phyloP scores from a whole-genome alignment of 2,888 invertebrate genomes.

The Dynastes tityus region DNA sequence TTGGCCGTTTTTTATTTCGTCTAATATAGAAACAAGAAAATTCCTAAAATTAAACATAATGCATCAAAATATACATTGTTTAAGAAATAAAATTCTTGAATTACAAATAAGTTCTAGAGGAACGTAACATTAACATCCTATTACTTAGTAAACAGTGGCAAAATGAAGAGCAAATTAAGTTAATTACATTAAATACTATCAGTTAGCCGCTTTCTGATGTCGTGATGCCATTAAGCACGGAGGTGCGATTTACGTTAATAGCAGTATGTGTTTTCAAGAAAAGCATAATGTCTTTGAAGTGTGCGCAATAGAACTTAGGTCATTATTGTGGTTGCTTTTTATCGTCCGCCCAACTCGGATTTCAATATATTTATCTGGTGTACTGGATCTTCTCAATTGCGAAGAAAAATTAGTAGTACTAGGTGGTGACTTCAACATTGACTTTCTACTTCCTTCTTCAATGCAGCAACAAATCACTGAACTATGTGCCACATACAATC shows the following conservation, averaged over 20 bases:
- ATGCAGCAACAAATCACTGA: background rate
- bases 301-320: too few species aligned
- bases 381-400: too few species aligned
- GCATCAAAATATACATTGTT: background rate
- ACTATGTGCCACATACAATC: too few species aligned
- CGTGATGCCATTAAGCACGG: background rate
- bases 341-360: background rate
- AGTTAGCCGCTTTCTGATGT: background rate
- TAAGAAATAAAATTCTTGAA: too few species aligned
- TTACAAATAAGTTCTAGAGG: too few species aligned
- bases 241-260: background rate
- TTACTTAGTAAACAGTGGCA: constrained; percentile 1
- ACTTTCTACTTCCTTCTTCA: background rate
- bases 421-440: background rate
- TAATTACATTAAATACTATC: background rate
- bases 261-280: background rate
- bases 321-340: background rate
- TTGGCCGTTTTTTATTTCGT: background rate
- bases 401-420: background rate
- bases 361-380: background rate
- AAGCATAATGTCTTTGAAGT: background rate
- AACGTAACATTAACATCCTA: background rate
- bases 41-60: too few species aligned
- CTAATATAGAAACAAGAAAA: too few species aligned
- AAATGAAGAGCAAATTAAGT: background rate